phyloP scores from a whole-genome alignment of 2,113 vertebrate species.

The Pleuronectes platessa region DNA sequence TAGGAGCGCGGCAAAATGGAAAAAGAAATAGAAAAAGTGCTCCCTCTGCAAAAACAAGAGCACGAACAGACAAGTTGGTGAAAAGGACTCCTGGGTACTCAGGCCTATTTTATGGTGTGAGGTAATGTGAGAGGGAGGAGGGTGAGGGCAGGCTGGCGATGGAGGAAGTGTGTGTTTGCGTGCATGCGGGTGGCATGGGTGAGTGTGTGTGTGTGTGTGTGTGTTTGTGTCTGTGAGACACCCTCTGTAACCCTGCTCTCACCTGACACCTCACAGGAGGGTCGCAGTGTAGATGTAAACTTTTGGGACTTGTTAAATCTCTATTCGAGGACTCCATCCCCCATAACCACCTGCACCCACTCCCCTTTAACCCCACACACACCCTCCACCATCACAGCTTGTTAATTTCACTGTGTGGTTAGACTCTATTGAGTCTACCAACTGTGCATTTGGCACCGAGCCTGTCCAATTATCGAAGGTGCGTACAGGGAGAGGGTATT shows the following conservation, averaged over 20 bases:
- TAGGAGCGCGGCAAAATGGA: slow-evolving; percentile 8
- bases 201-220: slow-evolving; percentile 4
- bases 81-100: slow-evolving; percentile 75
- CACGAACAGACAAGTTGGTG: slow-evolving; percentile 59
- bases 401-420: slow-evolving; percentile 77
- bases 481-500: slow-evolving; percentile 15
- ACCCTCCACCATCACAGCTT: slow-evolving; percentile 73
- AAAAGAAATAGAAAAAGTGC: slow-evolving; percentile 16
- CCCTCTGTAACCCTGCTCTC: slow-evolving; percentile 48
- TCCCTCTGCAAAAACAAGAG: slow-evolving; percentile 61
- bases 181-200: slow-evolving; percentile 54
- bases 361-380: slow-evolving; percentile 56
- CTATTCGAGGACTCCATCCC: slow-evolving; percentile 69
- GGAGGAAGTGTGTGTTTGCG: slow-evolving; percentile 42
- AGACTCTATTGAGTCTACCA: slow-evolving; percentile 65
- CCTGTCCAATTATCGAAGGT: slow-evolving; percentile 34
- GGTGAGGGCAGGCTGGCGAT: slow-evolving; percentile 38
- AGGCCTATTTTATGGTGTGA: slow-evolving; percentile 73
- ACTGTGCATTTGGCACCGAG: slow-evolving; percentile 48
- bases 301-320: slow-evolving; percentile 67
- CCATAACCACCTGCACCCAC: slow-evolving; percentile 64
- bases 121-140: slow-evolving; percentile 68
- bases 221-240: not conserved
- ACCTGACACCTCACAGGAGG: slow-evolving; percentile 72
- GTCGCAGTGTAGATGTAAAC: slow-evolving; percentile 30